Percentiles rank a stretch among this genome's conserved stretches.
Conservation (phyloP, 2,888 invertebrate genomes). For the Platycnemis pennipes region DNA sequence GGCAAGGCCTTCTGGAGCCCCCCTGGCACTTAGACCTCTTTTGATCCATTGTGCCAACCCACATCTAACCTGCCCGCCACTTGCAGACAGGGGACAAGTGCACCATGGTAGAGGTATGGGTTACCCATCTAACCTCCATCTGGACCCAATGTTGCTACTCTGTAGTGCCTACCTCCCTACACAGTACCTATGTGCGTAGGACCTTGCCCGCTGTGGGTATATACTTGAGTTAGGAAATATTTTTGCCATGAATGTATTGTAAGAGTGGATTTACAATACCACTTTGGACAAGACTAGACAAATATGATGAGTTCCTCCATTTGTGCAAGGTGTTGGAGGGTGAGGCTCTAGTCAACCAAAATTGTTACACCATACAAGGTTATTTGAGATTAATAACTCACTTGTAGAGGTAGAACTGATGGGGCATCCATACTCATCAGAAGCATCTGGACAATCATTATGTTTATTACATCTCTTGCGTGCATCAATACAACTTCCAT, state of each 20-base stretch:
- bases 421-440: constrained; percentile 82
- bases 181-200: no score
- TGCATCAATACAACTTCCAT: constrained; percentile 83
- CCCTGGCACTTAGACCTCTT: no score
- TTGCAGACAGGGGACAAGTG: no score
- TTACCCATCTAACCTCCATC: no score
- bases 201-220: no score
- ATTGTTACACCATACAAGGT: not conserved
- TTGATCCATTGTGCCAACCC: no score
- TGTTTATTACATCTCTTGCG: constrained; percentile 82
- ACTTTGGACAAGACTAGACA: not conserved
- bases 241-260: not conserved
- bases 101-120: no score
- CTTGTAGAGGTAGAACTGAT: constrained; percentile 70
- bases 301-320: not conserved
- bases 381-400: constrained; percentile 62
- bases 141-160: no score
- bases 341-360: no score
- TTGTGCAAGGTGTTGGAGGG: not conserved
- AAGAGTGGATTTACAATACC: not conserved
- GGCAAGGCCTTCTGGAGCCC: no score
- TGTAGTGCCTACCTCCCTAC: no score
- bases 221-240: not conserved
- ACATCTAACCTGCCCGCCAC: no score
- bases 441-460: constrained; percentile 82